Evolutionary conservation across 2,113 vertebrate genomes (phyloP).

Genomic region (Amblyornis subalaris): DNA sequence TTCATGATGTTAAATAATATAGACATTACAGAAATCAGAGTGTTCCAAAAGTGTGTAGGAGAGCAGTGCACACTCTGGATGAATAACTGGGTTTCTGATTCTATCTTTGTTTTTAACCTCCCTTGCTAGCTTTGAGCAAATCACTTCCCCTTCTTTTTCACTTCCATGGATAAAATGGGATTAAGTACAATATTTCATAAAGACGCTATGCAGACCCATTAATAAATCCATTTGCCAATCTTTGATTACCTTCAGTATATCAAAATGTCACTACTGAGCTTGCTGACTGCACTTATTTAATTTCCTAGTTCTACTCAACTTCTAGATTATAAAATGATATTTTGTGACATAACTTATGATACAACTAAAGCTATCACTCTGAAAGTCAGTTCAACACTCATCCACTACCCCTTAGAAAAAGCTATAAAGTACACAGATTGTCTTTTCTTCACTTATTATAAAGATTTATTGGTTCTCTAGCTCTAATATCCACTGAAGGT

Average conservation of each 20-base stretch:
- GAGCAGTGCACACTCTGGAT: neutral
- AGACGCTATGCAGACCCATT: neutral
- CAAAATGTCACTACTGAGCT: neutral
- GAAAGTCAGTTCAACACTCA: neutral
- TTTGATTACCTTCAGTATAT: neutral
- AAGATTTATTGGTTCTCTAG: constrained; percentile 54
- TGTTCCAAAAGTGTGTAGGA: neutral
- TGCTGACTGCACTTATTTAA: neutral
- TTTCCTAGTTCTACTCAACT: neutral
- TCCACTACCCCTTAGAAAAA: neutral
- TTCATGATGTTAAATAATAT: neutral
- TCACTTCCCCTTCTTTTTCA: neutral
- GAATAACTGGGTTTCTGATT: neutral
- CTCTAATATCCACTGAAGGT: constrained; percentile 36
- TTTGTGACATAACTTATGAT: neutral
- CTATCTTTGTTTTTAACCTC: neutral
- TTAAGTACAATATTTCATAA: neutral
- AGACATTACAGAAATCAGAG: neutral
- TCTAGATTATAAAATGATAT: neutral
- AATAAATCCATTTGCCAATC: neutral
- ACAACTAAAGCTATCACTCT: neutral
- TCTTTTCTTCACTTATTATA: constrained; percentile 37
- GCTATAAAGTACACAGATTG: constrained; percentile 27
- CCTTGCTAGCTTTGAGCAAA: neutral
- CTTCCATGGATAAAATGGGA: neutral